Evolutionary conservation across 2,888 invertebrate genomes (phyloP), one percentile per base, ranked within the genome.

Genomic region (Adelphocoris suturalis): DNA sequence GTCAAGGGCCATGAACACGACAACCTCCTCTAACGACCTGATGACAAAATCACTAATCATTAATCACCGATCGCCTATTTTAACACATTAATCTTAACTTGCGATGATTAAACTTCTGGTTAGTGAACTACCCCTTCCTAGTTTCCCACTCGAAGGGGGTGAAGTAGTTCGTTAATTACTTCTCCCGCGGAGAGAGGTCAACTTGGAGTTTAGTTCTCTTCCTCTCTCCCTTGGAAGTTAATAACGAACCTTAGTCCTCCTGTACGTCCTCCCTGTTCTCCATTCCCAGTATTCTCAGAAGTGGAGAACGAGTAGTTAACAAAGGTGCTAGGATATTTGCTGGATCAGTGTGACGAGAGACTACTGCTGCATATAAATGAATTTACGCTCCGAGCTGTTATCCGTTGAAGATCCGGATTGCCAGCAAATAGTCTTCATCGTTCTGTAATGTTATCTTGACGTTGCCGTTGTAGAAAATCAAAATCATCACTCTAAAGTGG

Each of bases 31-130:
- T 82, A 82, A 82, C 82, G 82, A 82, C 82, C 82, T 52, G 82
- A 82, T 52, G 82, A 82, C 82, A 82, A 52, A 82, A 82, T 82
- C 82, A 82, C 82, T 85, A 61, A 86, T 86, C 86, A 86, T 86
- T 75, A 86, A 86, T 86, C 86, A 86, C 68, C 23, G 86, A 86
- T 86, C 86, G 86, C 75, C 86, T 75, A 86, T 86, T 86, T 75
- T 75, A 86, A 86, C 68, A 55, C 86, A 86, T 86, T 75, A 85
- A 68, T 68, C 85, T 85, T 75, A 68, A 48, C 75, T 75, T 61
- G 86, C 75, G 86, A 86, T 86, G 86, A 86, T 86, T 86, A 86
- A 86, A 86, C 86, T 86, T 86, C 86, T 82, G 82, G 82, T 82
- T 82, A 82, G 82, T 27, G 82, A 52, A 47, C 82, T 82, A 52